These are phyloP conservation scores for Dunckerocampus dactyliophorus DNA, from an alignment of 2,113 vertebrate genomes.

Conservation along the genomic window DNA sequence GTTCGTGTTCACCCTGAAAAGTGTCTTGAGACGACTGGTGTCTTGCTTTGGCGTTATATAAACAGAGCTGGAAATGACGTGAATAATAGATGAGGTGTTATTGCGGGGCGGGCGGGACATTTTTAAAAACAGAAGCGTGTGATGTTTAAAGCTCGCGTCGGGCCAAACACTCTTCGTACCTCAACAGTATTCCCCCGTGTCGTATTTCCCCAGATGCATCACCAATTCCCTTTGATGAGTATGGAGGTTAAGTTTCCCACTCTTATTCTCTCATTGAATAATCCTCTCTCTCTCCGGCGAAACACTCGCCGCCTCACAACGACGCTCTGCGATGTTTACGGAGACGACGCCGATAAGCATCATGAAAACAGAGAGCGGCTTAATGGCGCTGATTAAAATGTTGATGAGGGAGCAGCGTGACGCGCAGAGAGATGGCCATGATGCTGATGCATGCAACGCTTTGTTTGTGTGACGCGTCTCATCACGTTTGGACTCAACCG, in stretches of 20 bases:
- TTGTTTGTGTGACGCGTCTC: not conserved
- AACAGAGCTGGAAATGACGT: not conserved
- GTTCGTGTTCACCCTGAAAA: not conserved
- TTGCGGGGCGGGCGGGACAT: not conserved
- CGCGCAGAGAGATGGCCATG: not conserved
- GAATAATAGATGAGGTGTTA: constrained; percentile 4
- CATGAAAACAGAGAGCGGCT: not conserved
- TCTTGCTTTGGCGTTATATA: not conserved
- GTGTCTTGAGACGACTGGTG: not conserved
- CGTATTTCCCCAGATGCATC: not conserved
- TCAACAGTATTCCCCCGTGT: not conserved
- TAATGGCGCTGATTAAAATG: constrained; percentile 9
- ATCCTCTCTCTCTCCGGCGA: not conserved
- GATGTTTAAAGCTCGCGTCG: not conserved
- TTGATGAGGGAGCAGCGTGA: constrained; percentile 25
- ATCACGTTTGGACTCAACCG: no score
- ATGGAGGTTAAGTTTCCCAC: constrained; percentile 6
- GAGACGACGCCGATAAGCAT: constrained; percentile 1
- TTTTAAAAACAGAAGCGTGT: not conserved
- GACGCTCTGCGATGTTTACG: constrained; percentile 13
- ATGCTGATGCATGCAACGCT: not conserved
- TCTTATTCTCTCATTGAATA: not conserved
- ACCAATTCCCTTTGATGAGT: constrained; percentile 1
- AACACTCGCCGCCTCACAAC: not conserved
- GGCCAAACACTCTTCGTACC: not conserved